Percentiles rank a stretch among this genome's conserved stretches.
Evolutionary conservation across 2,888 invertebrate species (phyloP).

Genomic region (Buathra laborator): DNA sequence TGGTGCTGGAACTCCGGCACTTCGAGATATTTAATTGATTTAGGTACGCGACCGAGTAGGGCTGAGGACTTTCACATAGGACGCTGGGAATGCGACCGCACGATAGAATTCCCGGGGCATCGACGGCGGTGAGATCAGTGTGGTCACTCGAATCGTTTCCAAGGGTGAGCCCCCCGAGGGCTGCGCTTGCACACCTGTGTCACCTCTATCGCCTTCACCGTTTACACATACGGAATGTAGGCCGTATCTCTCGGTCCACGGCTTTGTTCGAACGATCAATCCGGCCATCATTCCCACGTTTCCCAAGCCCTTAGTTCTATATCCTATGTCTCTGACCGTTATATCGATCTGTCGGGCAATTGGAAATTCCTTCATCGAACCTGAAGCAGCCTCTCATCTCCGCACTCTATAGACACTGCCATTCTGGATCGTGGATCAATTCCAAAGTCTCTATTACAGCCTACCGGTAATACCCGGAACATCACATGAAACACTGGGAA

Average conservation of each 20-base stretch:
- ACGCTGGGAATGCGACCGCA: conserved; percentile 77
- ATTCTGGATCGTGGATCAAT: conserved; percentile 22
- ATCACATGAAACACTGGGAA: not conserved
- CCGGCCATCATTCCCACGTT: conserved; percentile 48
- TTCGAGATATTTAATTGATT: conserved; percentile 81
- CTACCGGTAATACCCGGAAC: not conserved
- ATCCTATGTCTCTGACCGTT: not conserved
- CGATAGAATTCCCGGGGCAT: conserved; percentile 77
- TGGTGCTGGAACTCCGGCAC: conserved; percentile 64
- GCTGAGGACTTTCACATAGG: conserved; percentile 74
- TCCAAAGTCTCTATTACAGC: conserved; percentile 8
- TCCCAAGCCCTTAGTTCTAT: conserved; percentile 12
- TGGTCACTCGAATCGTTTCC: conserved; percentile 75
- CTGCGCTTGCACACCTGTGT: conserved; percentile 57
- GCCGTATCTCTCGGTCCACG: conserved; percentile 47
- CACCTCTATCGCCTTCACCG: conserved; percentile 52
- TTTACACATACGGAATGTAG: conserved; percentile 64
- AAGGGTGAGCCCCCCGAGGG: conserved; percentile 60
- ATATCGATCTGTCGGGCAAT: conserved; percentile 56
- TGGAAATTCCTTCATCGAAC: conserved; percentile 58
- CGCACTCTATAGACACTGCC: conserved; percentile 7
- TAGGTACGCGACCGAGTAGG: conserved; percentile 71
- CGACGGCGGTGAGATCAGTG: conserved; percentile 71
- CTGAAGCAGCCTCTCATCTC: conserved; percentile 22
- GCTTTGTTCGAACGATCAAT: conserved; percentile 61